phyloP scores from a whole-genome alignment of 2,888 invertebrate genomes.

The Trachelus stipa region DNA sequence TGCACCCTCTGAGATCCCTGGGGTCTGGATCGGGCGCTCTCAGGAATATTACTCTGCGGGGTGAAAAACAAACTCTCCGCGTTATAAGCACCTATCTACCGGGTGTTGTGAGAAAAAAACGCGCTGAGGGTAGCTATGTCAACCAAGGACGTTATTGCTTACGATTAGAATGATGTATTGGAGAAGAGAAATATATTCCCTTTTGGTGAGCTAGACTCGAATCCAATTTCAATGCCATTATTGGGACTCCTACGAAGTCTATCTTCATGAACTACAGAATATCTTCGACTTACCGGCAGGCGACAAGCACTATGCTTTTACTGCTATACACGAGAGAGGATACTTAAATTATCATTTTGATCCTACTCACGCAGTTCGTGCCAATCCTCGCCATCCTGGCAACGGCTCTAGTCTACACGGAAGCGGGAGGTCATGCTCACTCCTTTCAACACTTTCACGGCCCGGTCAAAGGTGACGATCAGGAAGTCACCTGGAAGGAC shows the following conservation, averaged over 20 bases:
- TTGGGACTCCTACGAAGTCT: neutral
- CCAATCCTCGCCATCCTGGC: slow-evolving; percentile 27
- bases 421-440: slow-evolving; percentile 51
- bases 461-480: slow-evolving; percentile 57
- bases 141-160: neutral
- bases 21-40: neutral
- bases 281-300: neutral
- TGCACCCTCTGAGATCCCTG: neutral
- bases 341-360: neutral
- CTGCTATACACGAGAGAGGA: neutral
- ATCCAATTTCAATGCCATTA: neutral
- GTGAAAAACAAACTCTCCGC: neutral
- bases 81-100: neutral
- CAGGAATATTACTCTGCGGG: neutral
- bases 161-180: neutral
- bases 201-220: neutral
- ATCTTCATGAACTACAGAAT: neutral
- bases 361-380: slow-evolving; percentile 31
- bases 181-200: neutral
- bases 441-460: slow-evolving; percentile 63
- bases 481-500: slow-evolving; percentile 55
- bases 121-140: neutral
- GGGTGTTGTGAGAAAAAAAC: neutral
- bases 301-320: neutral
- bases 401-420: slow-evolving; percentile 17